These are phyloP conservation scores for Chironomus riparius DNA, from an alignment of 2,888 invertebrate genomes.

Conservation along the genomic window DNA sequence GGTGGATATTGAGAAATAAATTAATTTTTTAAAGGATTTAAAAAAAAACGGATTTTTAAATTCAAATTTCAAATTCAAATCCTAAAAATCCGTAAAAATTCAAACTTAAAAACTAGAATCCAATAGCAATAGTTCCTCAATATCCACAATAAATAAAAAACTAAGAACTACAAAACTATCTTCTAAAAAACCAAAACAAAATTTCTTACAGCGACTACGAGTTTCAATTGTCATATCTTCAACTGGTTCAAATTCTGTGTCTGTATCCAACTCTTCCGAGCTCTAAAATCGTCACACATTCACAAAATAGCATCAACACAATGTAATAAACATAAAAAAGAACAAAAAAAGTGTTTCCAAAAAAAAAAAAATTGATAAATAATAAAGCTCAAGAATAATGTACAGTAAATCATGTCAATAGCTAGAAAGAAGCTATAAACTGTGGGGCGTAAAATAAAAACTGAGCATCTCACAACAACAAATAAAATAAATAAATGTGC, in stretches of 20 bases:
- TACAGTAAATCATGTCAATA: no score
- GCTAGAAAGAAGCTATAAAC: slow-evolving; percentile 24
- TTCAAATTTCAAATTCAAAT: no score
- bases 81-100: no score
- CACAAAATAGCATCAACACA: slow-evolving; percentile 30
- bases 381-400: slow-evolving; percentile 20
- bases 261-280: slow-evolving; percentile 58
- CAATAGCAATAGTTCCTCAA: no score
- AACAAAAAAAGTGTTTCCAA: slow-evolving; percentile 30
- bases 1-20: no score
- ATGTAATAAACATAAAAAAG: slow-evolving; percentile 28
- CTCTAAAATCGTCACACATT: slow-evolving; percentile 42
- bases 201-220: slow-evolving; percentile 53
- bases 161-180: slow-evolving; percentile 27
- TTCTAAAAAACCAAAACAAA: slow-evolving; percentile 31
- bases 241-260: slow-evolving; percentile 59
- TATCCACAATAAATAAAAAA: not conserved
- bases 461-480: slow-evolving; percentile 29
- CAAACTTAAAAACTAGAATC: no score
- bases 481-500: slow-evolving; percentile 23
- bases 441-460: slow-evolving; percentile 28
- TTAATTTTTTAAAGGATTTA: no score
- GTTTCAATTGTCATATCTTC: slow-evolving; percentile 61
- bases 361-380: slow-evolving; percentile 28
- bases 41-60: no score